phyloP scores from a whole-genome alignment of 2,113 vertebrate species.

The Dolichotis patagonum region DNA sequence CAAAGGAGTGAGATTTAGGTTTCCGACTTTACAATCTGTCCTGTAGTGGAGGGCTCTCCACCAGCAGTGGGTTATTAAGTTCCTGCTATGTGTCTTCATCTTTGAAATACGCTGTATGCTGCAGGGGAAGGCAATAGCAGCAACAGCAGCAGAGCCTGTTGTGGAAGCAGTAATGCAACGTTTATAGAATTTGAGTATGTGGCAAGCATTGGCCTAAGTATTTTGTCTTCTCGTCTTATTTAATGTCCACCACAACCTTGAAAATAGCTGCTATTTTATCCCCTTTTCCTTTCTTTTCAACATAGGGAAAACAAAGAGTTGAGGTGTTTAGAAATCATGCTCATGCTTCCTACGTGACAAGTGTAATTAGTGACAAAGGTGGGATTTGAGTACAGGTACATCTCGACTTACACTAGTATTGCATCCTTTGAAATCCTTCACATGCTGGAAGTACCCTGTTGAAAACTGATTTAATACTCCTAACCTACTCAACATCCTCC shows the following conservation, averaged over 20 bases:
- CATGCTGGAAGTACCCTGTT: not conserved
- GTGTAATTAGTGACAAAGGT: not conserved
- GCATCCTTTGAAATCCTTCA: too few species aligned
- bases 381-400: not conserved
- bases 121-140: not conserved
- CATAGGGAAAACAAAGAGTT: not conserved
- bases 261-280: not conserved
- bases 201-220: not conserved
- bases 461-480: not conserved
- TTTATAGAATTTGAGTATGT: not conserved
- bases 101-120: not conserved
- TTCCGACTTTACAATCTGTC: not conserved
- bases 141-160: too few species aligned
- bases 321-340: not conserved
- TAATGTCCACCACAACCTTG: not conserved
- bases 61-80: not conserved
- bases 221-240: not conserved
- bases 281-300: not conserved
- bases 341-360: not conserved
- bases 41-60: not conserved
- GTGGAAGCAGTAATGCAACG: rapidly evolving
- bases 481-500: too few species aligned
- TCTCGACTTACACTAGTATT: not conserved
- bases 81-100: not conserved
- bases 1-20: constrained; percentile 13